These are phyloP conservation scores for Pangasius sanitwongsei DNA, from an alignment of 2,797 vertebrate species.

Conservation along the genomic window DNA sequence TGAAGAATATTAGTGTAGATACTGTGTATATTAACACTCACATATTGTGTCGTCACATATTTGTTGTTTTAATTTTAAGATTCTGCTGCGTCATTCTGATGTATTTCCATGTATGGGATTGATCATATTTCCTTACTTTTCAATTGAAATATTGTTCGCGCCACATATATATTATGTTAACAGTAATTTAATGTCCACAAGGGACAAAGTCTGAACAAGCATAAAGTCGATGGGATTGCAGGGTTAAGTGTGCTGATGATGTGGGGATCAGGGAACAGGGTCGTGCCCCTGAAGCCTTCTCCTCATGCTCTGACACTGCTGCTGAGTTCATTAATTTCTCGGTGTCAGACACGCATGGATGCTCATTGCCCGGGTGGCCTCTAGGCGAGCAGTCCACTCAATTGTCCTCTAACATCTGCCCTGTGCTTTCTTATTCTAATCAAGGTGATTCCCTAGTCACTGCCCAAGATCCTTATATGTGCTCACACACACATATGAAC, in stretches of 20 bases:
- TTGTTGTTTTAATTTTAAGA: not conserved
- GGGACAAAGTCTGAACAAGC: constrained; percentile 52
- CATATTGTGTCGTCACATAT: constrained; percentile 8
- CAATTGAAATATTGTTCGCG: not conserved
- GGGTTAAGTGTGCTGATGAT: constrained; percentile 74
- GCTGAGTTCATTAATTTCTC: constrained; percentile 61
- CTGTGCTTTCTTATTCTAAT: constrained; percentile 67
- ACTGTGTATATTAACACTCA: not conserved
- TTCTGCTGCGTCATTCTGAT: not conserved
- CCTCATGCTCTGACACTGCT: constrained; percentile 44
- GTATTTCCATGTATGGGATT: not conserved
- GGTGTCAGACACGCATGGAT: constrained; percentile 56
- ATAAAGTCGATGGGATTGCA: constrained; percentile 68
- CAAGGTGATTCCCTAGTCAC: constrained; percentile 46
- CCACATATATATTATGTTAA: not conserved
- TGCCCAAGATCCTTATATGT: constrained; percentile 6
- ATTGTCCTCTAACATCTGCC: constrained; percentile 68
- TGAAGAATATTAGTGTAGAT: constrained; percentile 15
- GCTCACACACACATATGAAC: not conserved
- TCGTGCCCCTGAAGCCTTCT: constrained; percentile 64
- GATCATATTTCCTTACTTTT: not conserved
- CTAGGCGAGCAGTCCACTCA: constrained; percentile 44
- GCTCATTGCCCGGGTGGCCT: constrained; percentile 32
- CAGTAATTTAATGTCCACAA: constrained; percentile 28
- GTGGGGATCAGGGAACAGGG: constrained; percentile 65